Conservation (phyloP, 2,113 vertebrate species). For the Albula goreensis region DNA sequence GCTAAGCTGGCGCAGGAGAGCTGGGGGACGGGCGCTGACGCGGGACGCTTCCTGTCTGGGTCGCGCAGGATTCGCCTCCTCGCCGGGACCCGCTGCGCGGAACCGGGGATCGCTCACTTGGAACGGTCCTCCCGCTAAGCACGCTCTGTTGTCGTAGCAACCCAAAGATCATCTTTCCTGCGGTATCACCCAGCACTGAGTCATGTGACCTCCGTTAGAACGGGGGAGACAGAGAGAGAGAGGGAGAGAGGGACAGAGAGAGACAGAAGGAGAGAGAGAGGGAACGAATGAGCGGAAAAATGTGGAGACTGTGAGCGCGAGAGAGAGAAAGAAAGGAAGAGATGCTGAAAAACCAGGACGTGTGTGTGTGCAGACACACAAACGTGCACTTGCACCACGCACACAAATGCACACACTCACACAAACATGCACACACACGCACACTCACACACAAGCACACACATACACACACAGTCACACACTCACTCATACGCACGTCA, state of each 20-base stretch:
- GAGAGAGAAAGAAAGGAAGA: too few relatives aligned
- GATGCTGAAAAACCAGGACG: neutral
- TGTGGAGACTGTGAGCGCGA: too few relatives aligned
- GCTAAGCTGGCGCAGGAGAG: too few relatives aligned
- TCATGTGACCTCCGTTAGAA: constrained; percentile 30
- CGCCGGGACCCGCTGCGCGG: constrained; percentile 45
- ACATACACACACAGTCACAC: too few relatives aligned
- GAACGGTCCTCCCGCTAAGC: constrained; percentile 55
- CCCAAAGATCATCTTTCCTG: constrained; percentile 59
- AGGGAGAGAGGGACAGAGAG: too few relatives aligned
- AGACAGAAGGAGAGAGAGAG: too few relatives aligned
- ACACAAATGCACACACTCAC: too few relatives aligned
- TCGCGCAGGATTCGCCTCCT: constrained; percentile 51
- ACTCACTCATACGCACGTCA: too few relatives aligned
- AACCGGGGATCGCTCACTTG: constrained; percentile 53
- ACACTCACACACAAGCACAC: too few relatives aligned
- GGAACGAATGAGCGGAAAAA: too few relatives aligned
- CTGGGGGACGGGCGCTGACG: neutral
- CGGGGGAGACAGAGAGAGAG: too few relatives aligned
- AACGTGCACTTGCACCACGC: too few relatives aligned
- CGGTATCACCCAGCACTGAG: constrained; percentile 49
- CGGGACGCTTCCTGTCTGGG: constrained; percentile 49
- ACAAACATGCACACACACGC: neutral
- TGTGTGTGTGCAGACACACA: neutral
- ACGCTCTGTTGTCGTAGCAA: constrained; percentile 75